A percentile compares a stretch with the other conserved stretches of the same genome.
These are phyloP conservation scores for Eriocheir sinensis DNA, from an alignment of 1,140 invertebrate genomes.

Conservation along the genomic window DNA sequence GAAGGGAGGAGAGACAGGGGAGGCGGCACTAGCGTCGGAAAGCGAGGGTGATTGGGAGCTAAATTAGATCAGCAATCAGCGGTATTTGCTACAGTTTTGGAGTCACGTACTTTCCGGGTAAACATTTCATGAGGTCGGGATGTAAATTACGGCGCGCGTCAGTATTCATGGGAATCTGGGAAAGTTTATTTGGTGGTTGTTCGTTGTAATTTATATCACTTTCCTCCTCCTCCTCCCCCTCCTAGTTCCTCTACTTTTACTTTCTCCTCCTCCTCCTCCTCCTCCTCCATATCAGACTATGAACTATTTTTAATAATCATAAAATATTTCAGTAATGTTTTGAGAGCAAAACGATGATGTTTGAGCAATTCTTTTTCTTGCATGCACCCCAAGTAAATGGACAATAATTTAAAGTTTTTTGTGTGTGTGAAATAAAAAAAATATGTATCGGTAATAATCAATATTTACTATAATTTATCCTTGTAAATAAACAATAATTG, in stretches of 20 bases:
- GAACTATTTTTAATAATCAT: too few species aligned
- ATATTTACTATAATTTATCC: too few species aligned
- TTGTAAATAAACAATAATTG: too few species aligned
- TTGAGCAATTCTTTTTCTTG: too few species aligned
- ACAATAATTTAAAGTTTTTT: too few species aligned
- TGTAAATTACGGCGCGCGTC: neutral
- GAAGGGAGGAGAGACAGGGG: neutral
- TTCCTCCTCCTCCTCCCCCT: too few species aligned
- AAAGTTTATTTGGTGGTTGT: conserved; percentile 6
- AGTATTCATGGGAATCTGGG: neutral
- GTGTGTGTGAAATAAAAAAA: too few species aligned
- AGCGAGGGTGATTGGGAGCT: neutral
- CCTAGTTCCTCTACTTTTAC: neutral
- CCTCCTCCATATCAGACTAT: too few species aligned
- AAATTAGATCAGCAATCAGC: conserved; percentile 16
- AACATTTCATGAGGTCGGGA: neutral
- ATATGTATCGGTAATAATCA: too few species aligned
- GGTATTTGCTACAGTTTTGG: conserved; percentile 2
- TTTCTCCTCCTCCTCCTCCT: neutral
- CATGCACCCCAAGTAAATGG: too few species aligned
- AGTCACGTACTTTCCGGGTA: neutral
- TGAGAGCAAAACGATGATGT: too few species aligned
- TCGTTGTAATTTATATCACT: neutral
- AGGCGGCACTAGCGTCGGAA: neutral
- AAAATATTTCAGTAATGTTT: too few species aligned